Percentiles rank a stretch among this genome's conserved stretches.
Evolutionary conservation across 1,140 invertebrate genomes (phyloP).

Genomic region (Lordiphosa clarofinis): DNA sequence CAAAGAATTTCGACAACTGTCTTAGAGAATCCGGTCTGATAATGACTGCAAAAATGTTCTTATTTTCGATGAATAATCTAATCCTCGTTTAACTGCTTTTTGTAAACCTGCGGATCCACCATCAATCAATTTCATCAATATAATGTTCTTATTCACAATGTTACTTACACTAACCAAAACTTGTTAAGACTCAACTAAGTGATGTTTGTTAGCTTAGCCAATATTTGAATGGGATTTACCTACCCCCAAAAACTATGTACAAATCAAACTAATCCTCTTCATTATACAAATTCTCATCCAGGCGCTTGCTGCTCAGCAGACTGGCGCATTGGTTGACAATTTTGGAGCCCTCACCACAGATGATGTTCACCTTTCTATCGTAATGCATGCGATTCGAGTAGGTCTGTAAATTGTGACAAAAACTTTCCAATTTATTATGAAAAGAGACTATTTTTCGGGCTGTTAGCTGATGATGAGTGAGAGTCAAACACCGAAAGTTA

Average conservation of each 20-base stretch:
- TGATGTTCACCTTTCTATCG: conserved; percentile 53
- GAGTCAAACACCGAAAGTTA: conserved; percentile 12
- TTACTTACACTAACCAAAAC: too few species aligned
- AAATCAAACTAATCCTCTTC: conserved; percentile 45
- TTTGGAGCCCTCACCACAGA: conserved; percentile 69
- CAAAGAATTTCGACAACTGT: too few species aligned
- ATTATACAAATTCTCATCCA: conserved; percentile 67
- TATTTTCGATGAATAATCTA: too few species aligned
- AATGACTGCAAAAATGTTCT: too few species aligned
- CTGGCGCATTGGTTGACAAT: conserved; percentile 49
- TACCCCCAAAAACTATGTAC: conserved; percentile 40
- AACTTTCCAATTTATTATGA: conserved; percentile 9
- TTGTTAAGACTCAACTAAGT: too few species aligned
- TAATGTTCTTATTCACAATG: too few species aligned
- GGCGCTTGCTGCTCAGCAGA: conserved; percentile 31
- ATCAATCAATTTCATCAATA: too few species aligned
- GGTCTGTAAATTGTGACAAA: conserved; percentile 49
- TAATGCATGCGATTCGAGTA: conserved; percentile 9
- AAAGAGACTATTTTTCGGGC: background rate
- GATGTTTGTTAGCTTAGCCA: too few species aligned
- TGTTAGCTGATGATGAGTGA: conserved; percentile 35
- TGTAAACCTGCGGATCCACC: too few species aligned
- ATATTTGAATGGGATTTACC: conserved; percentile 25
- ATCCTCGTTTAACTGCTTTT: too few species aligned
- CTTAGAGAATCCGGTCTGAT: too few species aligned